Percentiles rank a stretch among this genome's conserved stretches.
These are phyloP conservation scores for Heliconius cydno DNA, from an alignment of 2,888 invertebrate species.

Conservation along the genomic window DNA sequence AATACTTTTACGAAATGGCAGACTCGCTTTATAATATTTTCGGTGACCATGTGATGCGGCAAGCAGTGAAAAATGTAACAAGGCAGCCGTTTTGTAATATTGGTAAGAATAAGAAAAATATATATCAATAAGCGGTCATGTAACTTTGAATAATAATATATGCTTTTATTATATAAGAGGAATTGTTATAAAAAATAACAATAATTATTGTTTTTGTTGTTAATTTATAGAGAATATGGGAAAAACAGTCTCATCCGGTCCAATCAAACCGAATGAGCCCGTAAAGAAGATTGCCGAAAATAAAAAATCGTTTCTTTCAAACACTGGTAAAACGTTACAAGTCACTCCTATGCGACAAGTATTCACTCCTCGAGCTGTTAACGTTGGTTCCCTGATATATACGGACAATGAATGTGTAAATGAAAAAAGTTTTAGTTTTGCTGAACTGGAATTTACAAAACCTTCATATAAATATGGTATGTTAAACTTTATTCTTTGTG, in stretches of 20 bases:
- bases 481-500: neutral
- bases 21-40: slow-evolving; percentile 74
- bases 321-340: slow-evolving; percentile 69
- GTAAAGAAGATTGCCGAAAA: slow-evolving; percentile 63
- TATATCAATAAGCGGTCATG: neutral
- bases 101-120: slow-evolving; percentile 57
- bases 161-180: no score
- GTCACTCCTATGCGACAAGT: slow-evolving; percentile 67
- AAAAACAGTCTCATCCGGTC: slow-evolving; percentile 64
- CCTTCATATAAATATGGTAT: slow-evolving; percentile 66
- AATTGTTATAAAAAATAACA: no score
- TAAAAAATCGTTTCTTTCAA: slow-evolving; percentile 73
- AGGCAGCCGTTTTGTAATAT: slow-evolving; percentile 72
- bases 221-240: slow-evolving; percentile 70
- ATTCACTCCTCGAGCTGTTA: slow-evolving; percentile 67
- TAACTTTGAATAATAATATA: neutral
- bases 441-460: slow-evolving; percentile 70
- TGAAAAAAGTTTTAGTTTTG: slow-evolving; percentile 53
- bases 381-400: slow-evolving; percentile 70
- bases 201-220: neutral
- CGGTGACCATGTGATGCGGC: slow-evolving; percentile 66
- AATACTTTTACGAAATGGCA: slow-evolving; percentile 58
- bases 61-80: slow-evolving; percentile 65
- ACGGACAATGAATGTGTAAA: slow-evolving; percentile 59
- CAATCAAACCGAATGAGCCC: slow-evolving; percentile 71